phyloP scores from a whole-genome alignment of 2,113 vertebrate genomes.

The Aix galericulata region DNA sequence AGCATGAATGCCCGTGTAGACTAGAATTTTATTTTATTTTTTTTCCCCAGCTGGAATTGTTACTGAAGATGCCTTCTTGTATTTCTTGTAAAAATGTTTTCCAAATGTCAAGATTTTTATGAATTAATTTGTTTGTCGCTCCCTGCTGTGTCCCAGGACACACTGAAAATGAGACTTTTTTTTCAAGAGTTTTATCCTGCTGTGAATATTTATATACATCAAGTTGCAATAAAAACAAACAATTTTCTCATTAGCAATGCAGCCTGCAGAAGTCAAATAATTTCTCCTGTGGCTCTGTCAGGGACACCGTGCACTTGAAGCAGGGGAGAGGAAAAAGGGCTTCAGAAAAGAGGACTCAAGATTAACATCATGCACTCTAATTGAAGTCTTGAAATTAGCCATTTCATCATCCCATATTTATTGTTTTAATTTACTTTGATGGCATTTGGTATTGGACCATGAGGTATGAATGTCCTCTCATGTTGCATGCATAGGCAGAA shows the following conservation, averaged over 20 bases:
- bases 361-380: background rate
- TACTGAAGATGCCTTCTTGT: background rate
- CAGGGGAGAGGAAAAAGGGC: background rate
- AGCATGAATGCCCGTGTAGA: background rate
- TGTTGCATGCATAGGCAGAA: background rate
- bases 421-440: constrained; percentile 39
- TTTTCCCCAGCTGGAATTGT: background rate
- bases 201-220: constrained; percentile 37
- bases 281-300: constrained; percentile 10
- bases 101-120: background rate
- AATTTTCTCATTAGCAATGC: constrained; percentile 37
- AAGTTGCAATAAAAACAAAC: constrained; percentile 13
- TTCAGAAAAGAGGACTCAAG: background rate
- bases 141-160: constrained; percentile 1
- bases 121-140: constrained; percentile 17
- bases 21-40: background rate
- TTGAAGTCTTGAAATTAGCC: background rate
- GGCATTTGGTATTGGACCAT: background rate
- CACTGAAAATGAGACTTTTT: constrained; percentile 2
- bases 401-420: background rate
- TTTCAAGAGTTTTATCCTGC: background rate
- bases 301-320: background rate
- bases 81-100: background rate
- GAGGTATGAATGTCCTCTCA: background rate
- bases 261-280: constrained; percentile 11